Percentiles rank a stretch among this genome's conserved stretches.
These are phyloP conservation scores for Furcula furcula DNA, from an alignment of 2,888 invertebrate species.

Conservation along the genomic window DNA sequence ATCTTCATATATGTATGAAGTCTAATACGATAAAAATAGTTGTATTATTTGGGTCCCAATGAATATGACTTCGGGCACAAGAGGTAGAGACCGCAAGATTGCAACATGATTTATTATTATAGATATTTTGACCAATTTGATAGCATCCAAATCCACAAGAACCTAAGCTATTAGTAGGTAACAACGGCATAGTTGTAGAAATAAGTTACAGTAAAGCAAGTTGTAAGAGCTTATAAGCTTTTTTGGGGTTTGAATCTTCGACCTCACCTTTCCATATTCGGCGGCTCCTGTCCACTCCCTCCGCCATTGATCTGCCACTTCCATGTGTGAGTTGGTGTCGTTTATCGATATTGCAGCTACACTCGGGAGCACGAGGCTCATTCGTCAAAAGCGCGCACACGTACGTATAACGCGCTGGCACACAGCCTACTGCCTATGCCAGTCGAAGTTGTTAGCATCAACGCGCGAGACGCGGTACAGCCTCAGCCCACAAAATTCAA, in stretches of 20 bases:
- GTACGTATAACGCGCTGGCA: constrained; percentile 56
- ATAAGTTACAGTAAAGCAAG: too few relatives aligned
- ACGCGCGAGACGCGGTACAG: constrained; percentile 42
- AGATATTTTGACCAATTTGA: too few relatives aligned
- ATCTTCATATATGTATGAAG: too few relatives aligned
- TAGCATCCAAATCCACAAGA: too few relatives aligned
- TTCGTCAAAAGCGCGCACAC: constrained; percentile 49
- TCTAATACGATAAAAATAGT: too few relatives aligned
- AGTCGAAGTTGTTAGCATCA: constrained; percentile 24
- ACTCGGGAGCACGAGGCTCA: constrained; percentile 58
- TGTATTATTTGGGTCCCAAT: too few relatives aligned
- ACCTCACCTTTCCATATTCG: constrained; percentile 75
- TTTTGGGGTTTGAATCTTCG: constrained; percentile 19
- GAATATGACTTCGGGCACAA: too few relatives aligned
- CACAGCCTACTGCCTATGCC: constrained; percentile 56
- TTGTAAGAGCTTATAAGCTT: constrained; percentile 1
- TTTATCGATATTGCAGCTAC: constrained; percentile 71
- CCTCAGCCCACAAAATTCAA: constrained; percentile 58
- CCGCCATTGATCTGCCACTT: constrained; percentile 77
- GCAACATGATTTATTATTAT: too few relatives aligned
- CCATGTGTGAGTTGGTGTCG: constrained; percentile 54
- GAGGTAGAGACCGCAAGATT: too few relatives aligned
- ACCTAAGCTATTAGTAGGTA: too few relatives aligned
- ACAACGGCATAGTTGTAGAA: too few relatives aligned
- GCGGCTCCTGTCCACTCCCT: constrained; percentile 76